These are phyloP conservation scores for Atopsyche davidsoni DNA, from an alignment of 1,140 invertebrate genomes.

Conservation along the genomic window DNA sequence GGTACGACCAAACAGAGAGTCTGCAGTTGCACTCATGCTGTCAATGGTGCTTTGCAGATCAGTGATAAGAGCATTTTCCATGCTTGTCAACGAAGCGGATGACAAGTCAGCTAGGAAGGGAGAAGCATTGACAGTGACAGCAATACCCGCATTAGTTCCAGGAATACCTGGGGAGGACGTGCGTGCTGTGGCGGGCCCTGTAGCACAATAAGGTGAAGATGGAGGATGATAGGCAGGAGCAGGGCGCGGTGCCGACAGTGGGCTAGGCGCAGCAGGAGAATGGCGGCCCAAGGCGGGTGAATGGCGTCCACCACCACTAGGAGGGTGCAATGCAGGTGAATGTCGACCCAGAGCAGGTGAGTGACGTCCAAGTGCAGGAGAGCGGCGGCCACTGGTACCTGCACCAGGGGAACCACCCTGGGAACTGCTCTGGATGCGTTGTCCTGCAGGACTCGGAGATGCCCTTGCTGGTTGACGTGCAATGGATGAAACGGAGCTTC, in stretches of 20 bases:
- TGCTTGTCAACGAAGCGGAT: constrained; percentile 25
- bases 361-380: constrained; percentile 20
- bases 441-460: constrained; percentile 33
- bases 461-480: constrained; percentile 39
- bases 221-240: constrained; percentile 25
- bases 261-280: constrained; percentile 25
- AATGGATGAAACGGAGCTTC: constrained; percentile 45
- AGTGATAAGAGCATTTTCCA: constrained; percentile 29
- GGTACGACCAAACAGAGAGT: constrained; percentile 40
- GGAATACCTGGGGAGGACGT: constrained; percentile 47
- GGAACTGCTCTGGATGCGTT: constrained; percentile 34
- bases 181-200: constrained; percentile 35
- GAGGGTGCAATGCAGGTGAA: constrained; percentile 11
- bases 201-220: constrained; percentile 33
- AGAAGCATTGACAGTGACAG: constrained; percentile 49
- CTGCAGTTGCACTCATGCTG: constrained; percentile 37
- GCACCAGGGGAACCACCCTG: constrained; percentile 37
- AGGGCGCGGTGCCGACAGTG: constrained; percentile 32
- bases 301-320: constrained; percentile 1
- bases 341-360: constrained; percentile 14
- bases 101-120: constrained; percentile 35
- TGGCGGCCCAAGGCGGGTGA: constrained; percentile 20
- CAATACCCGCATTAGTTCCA: constrained; percentile 52
- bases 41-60: constrained; percentile 35
- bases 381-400: constrained; percentile 27